Base-by-base conservation (phyloP, 2,113 vertebrate genomes). In the Zingel zingel region DNA sequence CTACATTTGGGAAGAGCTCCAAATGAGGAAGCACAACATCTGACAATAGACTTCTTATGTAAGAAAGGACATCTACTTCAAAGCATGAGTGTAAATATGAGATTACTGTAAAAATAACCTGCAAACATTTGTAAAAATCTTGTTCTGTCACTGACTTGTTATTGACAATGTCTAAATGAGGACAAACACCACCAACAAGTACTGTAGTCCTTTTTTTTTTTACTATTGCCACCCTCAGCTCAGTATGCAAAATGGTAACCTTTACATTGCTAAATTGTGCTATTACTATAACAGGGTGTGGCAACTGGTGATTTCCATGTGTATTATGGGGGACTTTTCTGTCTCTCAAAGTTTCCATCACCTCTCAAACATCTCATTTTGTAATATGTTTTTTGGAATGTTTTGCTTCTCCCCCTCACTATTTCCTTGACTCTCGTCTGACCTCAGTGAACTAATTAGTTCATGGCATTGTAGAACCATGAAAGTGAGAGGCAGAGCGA, bases 1-100 rank as follows among this genome's bases (percentile, higher is more conserved):
- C 13, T 43, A 45, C n/a, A 18, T 2, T 43, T 36, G 43, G 56
- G 65, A 33, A 2, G 0, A 64, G 48, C 15, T 54, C 16, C 53
- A 54, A n/a, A 13, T 12, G 19, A 48, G 30, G 18, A 57, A 47
- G 69, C 6, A 57, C 7, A 63, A 59, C 27, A 63, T 74, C n/a
- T 51, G 27, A 75, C 25, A 74, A 76, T 15, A 10, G 27, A 39
- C 1, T 57, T 71, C 57, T 75, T 76, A 54, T 81, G 39, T 39
- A 39, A 45, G 19, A 63, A 45, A 68, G 25, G 4, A 9, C 16
- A 33, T n/a, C 53, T 47, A 30, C 9, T 1, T 72, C n/a, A 63
- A 25, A 47, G 16, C 5, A 30, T n/a, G 6, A 30, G 50, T 21
- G 51, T 3, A 39, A 19, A 72, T 30, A 19, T 33, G 33, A 45